Evolutionary conservation across 2,888 invertebrate genomes (phyloP), one percentile per base, ranked within the genome.

Genomic region (Magallana nippona): DNA sequence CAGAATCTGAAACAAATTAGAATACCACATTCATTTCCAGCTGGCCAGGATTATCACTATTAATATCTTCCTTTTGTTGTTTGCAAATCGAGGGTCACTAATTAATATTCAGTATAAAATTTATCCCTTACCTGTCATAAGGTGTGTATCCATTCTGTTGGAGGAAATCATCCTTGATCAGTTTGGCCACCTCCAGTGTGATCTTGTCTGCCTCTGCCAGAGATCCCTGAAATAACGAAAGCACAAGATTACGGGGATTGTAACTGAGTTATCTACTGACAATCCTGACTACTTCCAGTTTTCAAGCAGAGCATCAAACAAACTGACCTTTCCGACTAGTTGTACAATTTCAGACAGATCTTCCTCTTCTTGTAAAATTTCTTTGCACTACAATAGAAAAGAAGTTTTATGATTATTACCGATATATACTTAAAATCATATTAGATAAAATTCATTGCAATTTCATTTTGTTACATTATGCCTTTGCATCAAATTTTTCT

Each of bases 291-390:
- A 44, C 8, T 44, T 5, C 44, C 5, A 8, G 8, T 44, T 8
- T 44, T 44, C 44, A 44, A 44, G 44, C 44, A 44, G 44, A 44
- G 19, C 17, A 60, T 60, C n/a, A 3, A n/a, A 19, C 62, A 60
- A n/a, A 62, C 78, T 22, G 86, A 95, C 95, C 95, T 99, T 99
- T 94, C 99, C 99, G 89, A 99, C 99, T 91, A 99, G 95, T 95
- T 99, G 99, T 92, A 99, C 99, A 95, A 99, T 99, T 96, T 99
- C 99, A 0, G 99, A 98, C 92, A 99, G 95, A 95, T 99, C 99
- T 95, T 99, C 99, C 95, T 99, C 99, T 95, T 99, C 99, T 95
- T 98, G 98, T 32, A 98, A 96, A 94, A 98, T 98, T 95, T 99
- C 98, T 95, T 97, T 97, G 88, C 94, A 94, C 95, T 95, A 91